Evolutionary conservation across 2,888 invertebrate species (phyloP).

Genomic region (Eupithecia centaureata): DNA sequence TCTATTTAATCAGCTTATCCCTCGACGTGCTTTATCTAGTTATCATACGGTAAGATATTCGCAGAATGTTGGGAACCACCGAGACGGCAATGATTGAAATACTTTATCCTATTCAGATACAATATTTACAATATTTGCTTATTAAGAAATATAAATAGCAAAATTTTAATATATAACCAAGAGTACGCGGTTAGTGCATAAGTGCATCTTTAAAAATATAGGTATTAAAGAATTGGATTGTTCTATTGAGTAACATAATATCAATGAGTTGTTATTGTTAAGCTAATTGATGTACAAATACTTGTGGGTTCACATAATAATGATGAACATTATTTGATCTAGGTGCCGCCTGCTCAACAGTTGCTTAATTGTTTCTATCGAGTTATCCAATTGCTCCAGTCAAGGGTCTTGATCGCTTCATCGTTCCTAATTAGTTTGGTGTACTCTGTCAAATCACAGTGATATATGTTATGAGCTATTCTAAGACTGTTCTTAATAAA

Average conservation of each 20-base stretch:
- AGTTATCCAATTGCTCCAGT: constrained; percentile 40
- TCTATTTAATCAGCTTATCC: neutral
- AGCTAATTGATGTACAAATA: neutral
- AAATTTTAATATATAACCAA: too few relatives aligned
- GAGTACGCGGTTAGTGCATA: neutral
- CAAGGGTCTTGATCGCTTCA: constrained; percentile 20
- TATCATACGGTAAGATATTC: neutral
- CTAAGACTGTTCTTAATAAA: neutral
- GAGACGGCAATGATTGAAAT: neutral
- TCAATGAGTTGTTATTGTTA: neutral
- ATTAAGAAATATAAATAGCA: too few relatives aligned
- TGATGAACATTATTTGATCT: neutral
- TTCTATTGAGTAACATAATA: neutral
- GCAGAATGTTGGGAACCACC: neutral
- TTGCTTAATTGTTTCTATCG: constrained; percentile 19
- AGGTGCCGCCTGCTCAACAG: neutral
- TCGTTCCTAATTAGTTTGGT: constrained; percentile 25
- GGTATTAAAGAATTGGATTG: too few relatives aligned
- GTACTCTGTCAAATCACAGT: constrained; percentile 10
- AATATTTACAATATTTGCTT: neutral
- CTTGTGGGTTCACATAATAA: neutral
- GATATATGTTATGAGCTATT: neutral
- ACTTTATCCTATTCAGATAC: neutral
- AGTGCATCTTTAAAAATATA: neutral
- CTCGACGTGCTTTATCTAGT: neutral